Percentiles rank a stretch among this genome's conserved stretches.
Conservation (phyloP, 2,797 vertebrate genomes). For the Neosilurus hyrtlii region DNA sequence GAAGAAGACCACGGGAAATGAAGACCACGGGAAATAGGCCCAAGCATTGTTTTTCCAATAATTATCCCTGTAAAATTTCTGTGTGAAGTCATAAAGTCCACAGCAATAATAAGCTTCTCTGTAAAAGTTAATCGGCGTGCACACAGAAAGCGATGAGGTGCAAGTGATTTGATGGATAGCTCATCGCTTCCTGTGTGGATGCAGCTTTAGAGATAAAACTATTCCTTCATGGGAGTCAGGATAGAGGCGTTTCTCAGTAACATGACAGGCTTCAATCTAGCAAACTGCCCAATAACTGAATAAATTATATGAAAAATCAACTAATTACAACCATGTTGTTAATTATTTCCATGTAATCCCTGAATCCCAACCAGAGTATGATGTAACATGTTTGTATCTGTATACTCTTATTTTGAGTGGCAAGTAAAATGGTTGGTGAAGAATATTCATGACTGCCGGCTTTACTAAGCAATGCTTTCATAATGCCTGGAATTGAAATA, state of each 20-base stretch:
- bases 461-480: slow-evolving; percentile 32
- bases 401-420: neutral
- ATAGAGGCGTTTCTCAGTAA: neutral
- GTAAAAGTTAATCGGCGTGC: no score
- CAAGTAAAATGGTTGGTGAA: no score
- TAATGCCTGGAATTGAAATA: slow-evolving; percentile 36
- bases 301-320: neutral
- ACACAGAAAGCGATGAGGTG: no score
- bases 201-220: no score
- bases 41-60: no score
- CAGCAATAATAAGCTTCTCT: no score
- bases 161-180: no score
- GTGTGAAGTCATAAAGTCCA: no score
- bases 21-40: no score
- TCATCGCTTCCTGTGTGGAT: no score
- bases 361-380: neutral
- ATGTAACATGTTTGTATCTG: neutral
- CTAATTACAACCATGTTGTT: neutral
- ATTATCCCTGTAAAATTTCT: no score
- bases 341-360: neutral
- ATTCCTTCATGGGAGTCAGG: neutral
- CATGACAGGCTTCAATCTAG: neutral
- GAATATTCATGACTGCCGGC: slow-evolving; percentile 12
- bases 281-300: neutral
- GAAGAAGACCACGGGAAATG: no score